A percentile compares a stretch with the other conserved stretches of the same genome.
These are phyloP conservation scores for Drepana arcuata DNA, from an alignment of 1,140 invertebrate species.

Conservation along the genomic window DNA sequence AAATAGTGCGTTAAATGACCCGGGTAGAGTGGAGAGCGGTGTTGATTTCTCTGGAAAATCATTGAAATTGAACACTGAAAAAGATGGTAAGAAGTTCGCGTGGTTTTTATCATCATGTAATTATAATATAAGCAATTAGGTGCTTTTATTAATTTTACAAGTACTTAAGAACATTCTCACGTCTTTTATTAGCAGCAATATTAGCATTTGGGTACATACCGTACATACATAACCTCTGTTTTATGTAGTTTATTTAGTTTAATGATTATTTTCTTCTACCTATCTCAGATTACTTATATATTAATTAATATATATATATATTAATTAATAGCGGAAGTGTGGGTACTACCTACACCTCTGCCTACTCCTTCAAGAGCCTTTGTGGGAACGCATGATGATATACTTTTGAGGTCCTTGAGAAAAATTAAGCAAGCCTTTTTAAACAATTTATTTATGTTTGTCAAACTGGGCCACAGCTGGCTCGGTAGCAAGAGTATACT, in stretches of 20 bases:
- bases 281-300: no score
- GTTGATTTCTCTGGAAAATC: slow-evolving; percentile 62
- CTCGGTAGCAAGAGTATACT: no score
- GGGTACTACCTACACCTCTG: no score
- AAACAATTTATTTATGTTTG: no score
- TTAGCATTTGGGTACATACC: neutral
- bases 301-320: no score
- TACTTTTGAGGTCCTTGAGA: no score
- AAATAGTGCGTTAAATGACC: slow-evolving; percentile 31
- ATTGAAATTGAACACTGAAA: slow-evolving; percentile 46
- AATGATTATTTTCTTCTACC: no score
- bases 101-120: neutral
- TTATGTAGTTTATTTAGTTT: neutral
- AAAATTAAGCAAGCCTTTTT: no score
- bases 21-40: slow-evolving; percentile 31
- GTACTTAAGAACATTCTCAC: neutral
- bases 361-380: no score
- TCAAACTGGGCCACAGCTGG: no score
- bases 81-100: slow-evolving; percentile 38
- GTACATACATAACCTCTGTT: neutral
- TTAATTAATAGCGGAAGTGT: no score
- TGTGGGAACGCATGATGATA: no score
- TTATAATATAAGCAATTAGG: neutral
- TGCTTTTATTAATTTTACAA: neutral
- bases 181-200: neutral